These are phyloP conservation scores for Nasonovia ribisnigri DNA, from an alignment of 2,888 invertebrate species.

Conservation along the genomic window DNA sequence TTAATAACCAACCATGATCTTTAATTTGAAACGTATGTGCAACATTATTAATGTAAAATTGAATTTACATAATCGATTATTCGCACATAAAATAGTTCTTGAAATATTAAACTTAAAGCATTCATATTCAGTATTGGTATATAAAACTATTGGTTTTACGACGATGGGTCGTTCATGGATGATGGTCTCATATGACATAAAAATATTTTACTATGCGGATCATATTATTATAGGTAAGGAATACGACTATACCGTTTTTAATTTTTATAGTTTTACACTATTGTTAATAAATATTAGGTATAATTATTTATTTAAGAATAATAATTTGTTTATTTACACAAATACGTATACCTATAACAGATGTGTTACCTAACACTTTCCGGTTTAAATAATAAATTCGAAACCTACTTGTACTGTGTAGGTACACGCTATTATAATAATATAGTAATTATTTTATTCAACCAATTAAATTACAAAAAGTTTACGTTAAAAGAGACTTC, in stretches of 20 bases:
- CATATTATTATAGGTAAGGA: neutral
- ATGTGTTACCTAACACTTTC: neutral
- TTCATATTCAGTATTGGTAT: neutral
- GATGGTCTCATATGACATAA: neutral
- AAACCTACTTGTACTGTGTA: neutral
- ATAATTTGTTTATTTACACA: neutral
- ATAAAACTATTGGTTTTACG: slow-evolving; percentile 22
- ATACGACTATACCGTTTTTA: neutral
- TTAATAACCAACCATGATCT: neutral
- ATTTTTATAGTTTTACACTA: neutral
- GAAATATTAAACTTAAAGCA: neutral
- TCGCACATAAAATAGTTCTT: neutral
- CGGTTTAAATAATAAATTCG: neutral
- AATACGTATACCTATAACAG: neutral
- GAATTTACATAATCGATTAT: slow-evolving; percentile 41
- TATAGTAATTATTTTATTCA: neutral
- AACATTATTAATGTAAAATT: neutral
- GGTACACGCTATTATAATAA: neutral
- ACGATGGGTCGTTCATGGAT: neutral
- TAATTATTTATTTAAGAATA: neutral
- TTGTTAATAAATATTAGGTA: neutral
- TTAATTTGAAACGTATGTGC: neutral
- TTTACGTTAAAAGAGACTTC: neutral
- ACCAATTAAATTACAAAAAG: neutral
- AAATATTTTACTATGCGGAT: neutral